phyloP scores from a whole-genome alignment of 2,797 vertebrate species.

The Ptychobarbus kaznakovi region DNA sequence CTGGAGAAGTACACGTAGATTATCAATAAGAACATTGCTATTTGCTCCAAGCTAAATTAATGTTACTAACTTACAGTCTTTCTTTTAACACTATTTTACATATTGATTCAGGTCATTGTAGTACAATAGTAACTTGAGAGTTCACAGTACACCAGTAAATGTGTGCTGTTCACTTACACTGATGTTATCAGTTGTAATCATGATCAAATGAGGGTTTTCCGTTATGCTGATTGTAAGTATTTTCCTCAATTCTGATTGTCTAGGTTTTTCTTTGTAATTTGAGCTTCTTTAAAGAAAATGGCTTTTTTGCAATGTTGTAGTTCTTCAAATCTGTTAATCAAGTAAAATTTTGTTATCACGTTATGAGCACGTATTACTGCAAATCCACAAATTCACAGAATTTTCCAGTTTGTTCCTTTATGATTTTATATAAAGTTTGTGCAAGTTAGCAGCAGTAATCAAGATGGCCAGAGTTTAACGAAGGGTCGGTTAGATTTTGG shows the following conservation, averaged over 20 bases:
- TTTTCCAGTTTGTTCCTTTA: not conserved
- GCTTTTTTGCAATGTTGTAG: not conserved
- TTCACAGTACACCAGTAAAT: not conserved
- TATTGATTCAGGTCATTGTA: conserved; percentile 20
- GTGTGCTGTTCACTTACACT: not conserved
- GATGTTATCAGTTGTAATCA: conserved; percentile 24
- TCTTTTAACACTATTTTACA: not conserved
- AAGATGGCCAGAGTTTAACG: not conserved
- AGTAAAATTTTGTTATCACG: not conserved
- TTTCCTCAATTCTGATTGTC: not conserved
- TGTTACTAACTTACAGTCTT: conserved; percentile 4
- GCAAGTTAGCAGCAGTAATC: not conserved
- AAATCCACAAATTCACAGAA: not conserved
- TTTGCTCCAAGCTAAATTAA: not conserved
- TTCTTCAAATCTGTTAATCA: not conserved
- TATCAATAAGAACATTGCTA: not conserved
- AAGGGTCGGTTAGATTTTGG: not conserved
- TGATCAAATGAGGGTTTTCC: not conserved
- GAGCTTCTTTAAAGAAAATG: not conserved
- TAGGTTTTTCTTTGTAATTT: not conserved
- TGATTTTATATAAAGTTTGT: not conserved
- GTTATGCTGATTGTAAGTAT: not conserved
- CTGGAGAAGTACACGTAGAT: not conserved
- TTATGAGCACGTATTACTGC: not conserved
- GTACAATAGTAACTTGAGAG: no score